These are phyloP conservation scores for Zonotrichia leucophrys DNA, from an alignment of 2,113 vertebrate species.

Conservation along the genomic window DNA sequence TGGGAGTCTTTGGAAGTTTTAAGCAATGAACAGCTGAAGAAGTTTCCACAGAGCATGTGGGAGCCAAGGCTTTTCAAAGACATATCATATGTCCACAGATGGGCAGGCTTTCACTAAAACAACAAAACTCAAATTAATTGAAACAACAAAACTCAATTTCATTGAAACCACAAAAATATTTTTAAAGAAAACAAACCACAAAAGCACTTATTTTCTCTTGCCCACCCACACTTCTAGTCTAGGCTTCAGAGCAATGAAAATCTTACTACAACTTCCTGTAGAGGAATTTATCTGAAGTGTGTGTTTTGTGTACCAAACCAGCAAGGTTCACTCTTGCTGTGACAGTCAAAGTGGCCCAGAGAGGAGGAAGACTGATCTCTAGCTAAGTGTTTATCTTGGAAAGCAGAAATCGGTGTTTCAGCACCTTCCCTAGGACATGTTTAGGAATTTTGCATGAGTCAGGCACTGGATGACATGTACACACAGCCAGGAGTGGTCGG, in stretches of 20 bases:
- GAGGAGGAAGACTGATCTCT: not conserved
- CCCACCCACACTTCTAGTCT: not conserved
- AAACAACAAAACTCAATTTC: conserved; percentile 20
- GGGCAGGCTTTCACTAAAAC: conserved; percentile 22
- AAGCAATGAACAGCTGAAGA: conserved; percentile 39
- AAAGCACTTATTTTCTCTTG: not conserved
- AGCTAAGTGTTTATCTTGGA: conserved; percentile 3
- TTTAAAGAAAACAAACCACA: not conserved
- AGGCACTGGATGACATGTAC: not conserved
- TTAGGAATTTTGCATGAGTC: not conserved
- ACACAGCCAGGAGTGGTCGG: fast-evolving
- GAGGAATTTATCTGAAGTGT: not conserved
- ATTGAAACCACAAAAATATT: conserved; percentile 8
- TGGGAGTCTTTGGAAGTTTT: conserved; percentile 1
- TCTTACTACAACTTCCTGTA: not conserved
- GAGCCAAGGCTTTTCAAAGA: conserved; percentile 25
- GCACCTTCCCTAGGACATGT: not conserved
- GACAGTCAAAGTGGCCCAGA: not conserved
- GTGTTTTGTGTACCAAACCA: not conserved
- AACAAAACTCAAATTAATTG: conserved; percentile 23
- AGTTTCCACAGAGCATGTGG: not conserved
- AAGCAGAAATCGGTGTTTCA: not conserved
- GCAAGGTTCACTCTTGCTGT: not conserved
- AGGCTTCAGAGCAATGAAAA: not conserved
- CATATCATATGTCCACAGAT: not conserved